Evolutionary conservation across 2,888 invertebrate genomes (phyloP).

Genomic region (Drosophila bunnanda): DNA sequence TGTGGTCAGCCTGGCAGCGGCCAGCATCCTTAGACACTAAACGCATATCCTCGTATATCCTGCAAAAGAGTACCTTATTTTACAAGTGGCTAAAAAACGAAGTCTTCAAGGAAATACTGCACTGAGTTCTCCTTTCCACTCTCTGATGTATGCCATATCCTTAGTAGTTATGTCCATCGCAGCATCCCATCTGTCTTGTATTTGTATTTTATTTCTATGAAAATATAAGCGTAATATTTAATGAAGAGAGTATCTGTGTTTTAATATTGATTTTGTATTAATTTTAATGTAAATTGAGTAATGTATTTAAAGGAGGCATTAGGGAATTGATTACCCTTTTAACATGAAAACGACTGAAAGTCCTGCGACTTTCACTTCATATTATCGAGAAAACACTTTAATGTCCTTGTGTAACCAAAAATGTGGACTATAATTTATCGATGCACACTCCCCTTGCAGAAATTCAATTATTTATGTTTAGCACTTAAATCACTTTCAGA

Average conservation of each 20-base stretch:
- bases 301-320: no score
- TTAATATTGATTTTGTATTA: background rate
- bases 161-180: slow-evolving; percentile 12
- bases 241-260: background rate
- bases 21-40: slow-evolving; percentile 56
- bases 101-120: slow-evolving; percentile 31
- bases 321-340: no score
- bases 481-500: slow-evolving; percentile 29
- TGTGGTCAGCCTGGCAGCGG: slow-evolving; percentile 34
- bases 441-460: slow-evolving; percentile 1
- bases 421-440: slow-evolving; percentile 8
- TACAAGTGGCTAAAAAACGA: slow-evolving; percentile 30
- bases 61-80: slow-evolving; percentile 35
- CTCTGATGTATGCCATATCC: slow-evolving; percentile 27
- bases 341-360: background rate
- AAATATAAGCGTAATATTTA: slow-evolving; percentile 54
- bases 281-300: background rate
- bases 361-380: background rate
- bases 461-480: slow-evolving; percentile 41
- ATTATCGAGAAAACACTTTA: slow-evolving; percentile 7
- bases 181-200: slow-evolving; percentile 20
- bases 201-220: slow-evolving; percentile 49
- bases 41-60: background rate
- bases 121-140: slow-evolving; percentile 27
- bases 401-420: background rate